Conservation (phyloP, 2,888 invertebrate species). For the Lymantria monacha region DNA sequence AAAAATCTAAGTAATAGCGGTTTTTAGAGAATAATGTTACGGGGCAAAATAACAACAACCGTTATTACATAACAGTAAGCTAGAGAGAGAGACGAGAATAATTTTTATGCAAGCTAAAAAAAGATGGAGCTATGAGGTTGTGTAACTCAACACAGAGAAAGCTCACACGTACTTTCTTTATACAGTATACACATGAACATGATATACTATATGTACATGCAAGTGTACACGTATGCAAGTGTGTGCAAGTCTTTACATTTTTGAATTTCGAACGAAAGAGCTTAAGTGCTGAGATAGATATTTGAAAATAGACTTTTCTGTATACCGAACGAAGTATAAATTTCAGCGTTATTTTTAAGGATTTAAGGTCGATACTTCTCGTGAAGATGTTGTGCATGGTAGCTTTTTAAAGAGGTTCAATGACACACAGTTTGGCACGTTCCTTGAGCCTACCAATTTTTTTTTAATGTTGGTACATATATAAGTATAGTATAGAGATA, state of each 20-base stretch:
- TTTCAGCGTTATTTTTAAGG: conserved; percentile 39
- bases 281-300: conserved; percentile 55
- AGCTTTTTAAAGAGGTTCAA: conserved; percentile 71
- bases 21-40: conserved; percentile 74
- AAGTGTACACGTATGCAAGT: conserved; percentile 40
- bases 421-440: conserved; percentile 77
- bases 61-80: conserved; percentile 79
- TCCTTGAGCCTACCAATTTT: conserved; percentile 62
- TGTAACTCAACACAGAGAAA: conserved; percentile 79
- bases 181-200: conserved; percentile 30
- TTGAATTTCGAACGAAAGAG: conserved; percentile 63
- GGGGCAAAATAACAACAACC: conserved; percentile 75
- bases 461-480: conserved; percentile 34
- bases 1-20: conserved; percentile 57
- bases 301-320: conserved; percentile 63
- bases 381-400: conserved; percentile 38
- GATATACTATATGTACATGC: no score
- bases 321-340: conserved; percentile 36
- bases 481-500: no score
- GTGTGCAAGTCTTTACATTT: conserved; percentile 71
- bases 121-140: conserved; percentile 62
- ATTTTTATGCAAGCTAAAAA: conserved; percentile 44
- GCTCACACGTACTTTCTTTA: conserved; percentile 76
- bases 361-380: conserved; percentile 50
- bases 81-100: conserved; percentile 50